A percentile compares a stretch with the other conserved stretches of the same genome.
These are phyloP conservation scores for Hemistola chrysoprasaria DNA, from an alignment of 2,888 invertebrate species.

Conservation along the genomic window DNA sequence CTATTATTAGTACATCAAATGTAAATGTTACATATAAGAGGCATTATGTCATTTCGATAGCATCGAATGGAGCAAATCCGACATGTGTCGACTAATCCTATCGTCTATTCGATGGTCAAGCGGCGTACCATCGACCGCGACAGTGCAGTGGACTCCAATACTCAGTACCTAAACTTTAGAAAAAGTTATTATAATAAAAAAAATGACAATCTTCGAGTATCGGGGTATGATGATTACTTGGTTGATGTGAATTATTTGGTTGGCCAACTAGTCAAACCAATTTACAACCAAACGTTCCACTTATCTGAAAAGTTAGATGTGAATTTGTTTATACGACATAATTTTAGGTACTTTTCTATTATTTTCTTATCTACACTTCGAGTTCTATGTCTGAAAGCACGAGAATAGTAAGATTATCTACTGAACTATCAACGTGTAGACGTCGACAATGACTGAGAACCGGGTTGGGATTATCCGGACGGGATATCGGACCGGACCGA, in stretches of 20 bases:
- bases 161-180: constrained; percentile 5
- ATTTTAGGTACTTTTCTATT: too few species aligned
- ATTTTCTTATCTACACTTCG: too few species aligned
- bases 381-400: too few species aligned
- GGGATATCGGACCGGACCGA: constrained; percentile 46
- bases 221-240: too few species aligned
- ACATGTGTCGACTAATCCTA: constrained; percentile 55
- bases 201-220: too few species aligned
- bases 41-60: constrained; percentile 16
- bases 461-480: constrained; percentile 51
- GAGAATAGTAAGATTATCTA: too few species aligned
- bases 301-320: too few species aligned
- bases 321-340: too few species aligned
- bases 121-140: constrained; percentile 26
- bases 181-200: background rate
- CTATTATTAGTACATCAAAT: background rate
- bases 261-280: too few species aligned
- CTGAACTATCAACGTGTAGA: background rate
- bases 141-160: background rate
- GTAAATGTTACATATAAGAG: constrained; percentile 17
- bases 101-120: constrained; percentile 40
- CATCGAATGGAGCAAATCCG: constrained; percentile 35
- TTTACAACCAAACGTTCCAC: too few species aligned
- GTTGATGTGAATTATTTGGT: too few species aligned
- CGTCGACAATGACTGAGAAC: constrained; percentile 57